Base-by-base conservation (phyloP, 2,888 invertebrate species). In the Cremastinae sp. region DNA sequence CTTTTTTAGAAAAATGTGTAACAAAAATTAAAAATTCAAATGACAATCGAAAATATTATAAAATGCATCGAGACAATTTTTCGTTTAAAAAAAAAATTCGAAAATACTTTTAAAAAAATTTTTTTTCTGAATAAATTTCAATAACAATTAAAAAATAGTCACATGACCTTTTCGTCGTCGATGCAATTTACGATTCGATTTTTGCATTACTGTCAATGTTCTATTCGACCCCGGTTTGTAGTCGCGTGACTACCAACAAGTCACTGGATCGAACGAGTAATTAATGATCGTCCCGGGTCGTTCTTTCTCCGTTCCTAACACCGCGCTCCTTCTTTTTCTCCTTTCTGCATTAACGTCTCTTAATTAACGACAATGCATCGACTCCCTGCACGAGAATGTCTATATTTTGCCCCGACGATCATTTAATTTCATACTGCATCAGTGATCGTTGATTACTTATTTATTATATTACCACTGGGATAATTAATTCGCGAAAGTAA, bases 231-330 rank as follows among this genome's bases (percentile, higher is more conserved):
- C 28, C 64, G 64, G 68, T 64, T 56, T 64, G 64, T 64, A 43
- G 58, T 76, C 51, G 76, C 76, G 72, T 76, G 76, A 73, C 72
- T 75, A 51, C 75, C 73, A 76, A 76, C 76, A 64, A 76, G 68
- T 69, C 49, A 37, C 66, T 51, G 59, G 69, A 62, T 69, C 72
- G 69, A 62, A 47, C 62, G 49, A 41, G 59, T 58, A 76, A 76
- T 69, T 68, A 69, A 73, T 72, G 72, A 41, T 64, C 76, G 68
- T 66, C 75, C 58, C 66, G 75, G 72, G 56, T 55, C 55, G 22
- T 51, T 53, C 16, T 39, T 74, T 28, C 62, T 58, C 41, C 20
- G 16, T 37, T 45, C 14, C 43, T 59, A 59, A 7, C 61, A 28
- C 39, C 41, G 18, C 22, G 16, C 16, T 41, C n/a, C 9, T 20